These are phyloP conservation scores for Emydura subglobosa DNA, from an alignment of 2,113 vertebrate genomes.

Conservation along the genomic window DNA sequence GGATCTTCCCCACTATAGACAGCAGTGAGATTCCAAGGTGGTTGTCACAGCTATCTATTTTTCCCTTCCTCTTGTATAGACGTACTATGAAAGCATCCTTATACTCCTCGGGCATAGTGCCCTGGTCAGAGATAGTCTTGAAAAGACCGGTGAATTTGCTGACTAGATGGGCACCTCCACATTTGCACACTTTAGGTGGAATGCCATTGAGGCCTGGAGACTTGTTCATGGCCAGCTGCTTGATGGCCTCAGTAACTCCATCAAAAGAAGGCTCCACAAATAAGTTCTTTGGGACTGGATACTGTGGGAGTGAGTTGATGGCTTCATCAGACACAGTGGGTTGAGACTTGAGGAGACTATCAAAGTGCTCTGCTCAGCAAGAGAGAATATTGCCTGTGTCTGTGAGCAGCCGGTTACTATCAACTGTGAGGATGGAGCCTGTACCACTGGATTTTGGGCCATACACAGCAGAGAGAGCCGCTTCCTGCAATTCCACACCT, in stretches of 20 bases:
- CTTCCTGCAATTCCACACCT: not conserved
- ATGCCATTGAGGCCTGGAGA: not conserved
- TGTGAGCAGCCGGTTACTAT: not conserved
- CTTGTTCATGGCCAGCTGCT: not conserved
- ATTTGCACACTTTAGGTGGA: not conserved
- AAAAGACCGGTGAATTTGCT: not conserved
- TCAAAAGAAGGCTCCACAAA: not conserved
- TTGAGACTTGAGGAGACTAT: not conserved
- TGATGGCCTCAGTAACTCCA: not conserved
- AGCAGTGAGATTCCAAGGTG: too few relatives aligned
- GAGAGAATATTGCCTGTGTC: not conserved
- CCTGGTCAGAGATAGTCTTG: not conserved
- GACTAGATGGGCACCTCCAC: not conserved
- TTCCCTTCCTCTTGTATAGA: too few relatives aligned
- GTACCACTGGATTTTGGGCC: not conserved
- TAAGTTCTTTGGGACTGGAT: not conserved
- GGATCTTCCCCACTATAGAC: too few relatives aligned
- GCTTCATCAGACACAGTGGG: not conserved
- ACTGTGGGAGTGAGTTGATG: not conserved
- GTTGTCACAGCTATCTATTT: too few relatives aligned
- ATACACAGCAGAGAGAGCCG: not conserved
- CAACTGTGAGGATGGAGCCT: not conserved
- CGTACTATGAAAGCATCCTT: too few relatives aligned
- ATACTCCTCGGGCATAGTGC: too few relatives aligned
- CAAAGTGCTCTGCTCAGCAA: not conserved